Percentiles rank a stretch among this genome's conserved stretches.
phyloP scores from a whole-genome alignment of 2,113 vertebrate species.

The Sander lucioperca region DNA sequence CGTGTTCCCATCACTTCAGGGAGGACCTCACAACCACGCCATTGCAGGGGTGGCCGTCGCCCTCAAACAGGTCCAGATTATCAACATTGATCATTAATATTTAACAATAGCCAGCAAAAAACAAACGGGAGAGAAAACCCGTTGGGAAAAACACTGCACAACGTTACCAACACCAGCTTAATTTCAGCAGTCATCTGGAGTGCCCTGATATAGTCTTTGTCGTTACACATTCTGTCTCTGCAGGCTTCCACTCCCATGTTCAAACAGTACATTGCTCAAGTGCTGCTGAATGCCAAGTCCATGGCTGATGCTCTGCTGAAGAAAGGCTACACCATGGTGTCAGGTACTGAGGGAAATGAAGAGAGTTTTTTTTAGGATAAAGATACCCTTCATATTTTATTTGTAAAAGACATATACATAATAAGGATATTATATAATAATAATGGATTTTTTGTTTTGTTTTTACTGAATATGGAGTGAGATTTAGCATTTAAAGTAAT shows the following conservation, averaged over 20 bases:
- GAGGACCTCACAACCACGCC: slow-evolving; percentile 94
- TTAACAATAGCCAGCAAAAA: neutral
- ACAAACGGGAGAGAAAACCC: neutral
- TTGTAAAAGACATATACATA: neutral
- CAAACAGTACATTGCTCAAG: slow-evolving; percentile 89
- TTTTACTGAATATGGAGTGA: neutral
- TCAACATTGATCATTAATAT: neutral
- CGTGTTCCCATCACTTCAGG: slow-evolving; percentile 93
- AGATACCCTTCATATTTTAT: neutral
- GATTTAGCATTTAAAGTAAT: neutral
- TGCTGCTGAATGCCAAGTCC: slow-evolving; percentile 89
- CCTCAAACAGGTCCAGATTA: slow-evolving; percentile 87
- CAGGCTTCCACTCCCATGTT: slow-evolving; percentile 91
- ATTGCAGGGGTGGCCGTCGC: slow-evolving; percentile 93
- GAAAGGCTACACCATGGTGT: slow-evolving; percentile 90
- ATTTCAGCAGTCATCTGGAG: neutral
- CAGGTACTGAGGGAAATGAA: slow-evolving; percentile 80
- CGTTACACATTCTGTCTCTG: slow-evolving; percentile 26
- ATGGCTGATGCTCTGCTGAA: slow-evolving; percentile 90
- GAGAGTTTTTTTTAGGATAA: neutral
- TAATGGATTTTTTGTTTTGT: neutral
- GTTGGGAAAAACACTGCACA: neutral
- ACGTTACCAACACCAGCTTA: neutral
- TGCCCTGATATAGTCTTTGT: slow-evolving; percentile 15
- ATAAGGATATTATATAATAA: too few species aligned